Base-by-base conservation (phyloP, 2,113 vertebrate genomes). In the Anseranas semipalmata region DNA sequence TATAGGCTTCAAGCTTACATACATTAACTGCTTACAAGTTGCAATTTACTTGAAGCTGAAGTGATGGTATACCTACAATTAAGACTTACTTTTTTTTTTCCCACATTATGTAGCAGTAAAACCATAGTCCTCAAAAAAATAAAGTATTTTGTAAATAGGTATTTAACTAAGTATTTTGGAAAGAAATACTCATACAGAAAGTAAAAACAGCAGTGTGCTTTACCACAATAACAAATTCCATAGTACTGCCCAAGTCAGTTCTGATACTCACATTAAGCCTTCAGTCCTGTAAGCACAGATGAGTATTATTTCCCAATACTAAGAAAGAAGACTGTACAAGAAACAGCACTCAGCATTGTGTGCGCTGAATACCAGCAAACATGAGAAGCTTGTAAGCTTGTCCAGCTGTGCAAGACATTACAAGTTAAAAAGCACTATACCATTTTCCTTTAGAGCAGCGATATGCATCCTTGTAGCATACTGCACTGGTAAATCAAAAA, bases 341-440 rank as follows among this genome's bases (percentile, higher is more conserved):
- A 76, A 53, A 83, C 0, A 60, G 9, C 5, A 16, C 10, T 73
- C 43, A 59, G 28, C 12, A 78, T 0, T n/a, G 4, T n/a, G 4
- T 30, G 37, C 15, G 5, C 27, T 46, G 24, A 74, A 65, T 0
- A 80, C 13, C 30, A 48, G 2, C 32, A 20, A 33, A 45, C 8
- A 30, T 4, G 16, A 35, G 10, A 76, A 30, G 6, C 25, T 8
- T 58, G 8, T 25, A 78, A 73, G 7, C 10, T 45, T 87, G 7
- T 35, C 73, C 53, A 77, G 15, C 10, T 41, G 15, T 37, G 7
- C 14, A 53, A 77, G 27, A 73, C 28, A 60, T 15, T 15, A 63
- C 6, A 32, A 66, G 33, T 41, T 30, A n/a, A n/a, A n/a, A n/a
- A n/a, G n/a, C n/a, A 39, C 28, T 19, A 35, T 3, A 24, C n/a